Conservation (phyloP, 2,888 invertebrate species). For the Theodoxus fluviatilis region DNA sequence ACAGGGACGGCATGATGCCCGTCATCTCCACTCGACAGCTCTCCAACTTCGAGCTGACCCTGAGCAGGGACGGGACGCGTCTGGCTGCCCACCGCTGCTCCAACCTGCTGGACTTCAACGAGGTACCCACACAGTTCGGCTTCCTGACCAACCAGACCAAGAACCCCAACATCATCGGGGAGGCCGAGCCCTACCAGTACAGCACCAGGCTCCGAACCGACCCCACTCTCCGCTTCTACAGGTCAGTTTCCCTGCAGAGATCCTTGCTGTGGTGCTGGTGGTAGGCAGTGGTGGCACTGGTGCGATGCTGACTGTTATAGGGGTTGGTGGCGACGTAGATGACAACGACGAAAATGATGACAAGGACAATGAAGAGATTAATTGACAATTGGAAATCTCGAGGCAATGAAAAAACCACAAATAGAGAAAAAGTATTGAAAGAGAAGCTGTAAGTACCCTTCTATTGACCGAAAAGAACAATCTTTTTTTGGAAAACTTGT, state of each 20-base stretch:
- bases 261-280: not conserved
- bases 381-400: too few relatives aligned
- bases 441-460: too few relatives aligned
- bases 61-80: constrained; percentile 60
- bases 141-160: constrained; percentile 58
- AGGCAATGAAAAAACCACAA: too few relatives aligned
- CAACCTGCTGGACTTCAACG: constrained; percentile 58
- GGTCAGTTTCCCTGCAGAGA: constrained; percentile 35
- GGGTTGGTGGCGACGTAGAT: not conserved
- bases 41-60: constrained; percentile 63
- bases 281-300: too few relatives aligned
- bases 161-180: constrained; percentile 46
- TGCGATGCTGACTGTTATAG: too few relatives aligned
- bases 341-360: too few relatives aligned
- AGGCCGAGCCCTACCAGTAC: constrained; percentile 60
- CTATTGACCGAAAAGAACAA: too few relatives aligned
- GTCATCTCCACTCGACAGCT: constrained; percentile 60
- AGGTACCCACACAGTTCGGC: constrained; percentile 50
- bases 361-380: too few relatives aligned
- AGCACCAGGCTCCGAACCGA: constrained; percentile 46
- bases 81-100: constrained; percentile 63
- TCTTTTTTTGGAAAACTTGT: too few relatives aligned
- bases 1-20: constrained; percentile 64
- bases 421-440: too few relatives aligned
- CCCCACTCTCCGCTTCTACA: constrained; percentile 61